Evolutionary conservation across 2,797 vertebrate species (phyloP).

Genomic region (Chelon labrosus): DNA sequence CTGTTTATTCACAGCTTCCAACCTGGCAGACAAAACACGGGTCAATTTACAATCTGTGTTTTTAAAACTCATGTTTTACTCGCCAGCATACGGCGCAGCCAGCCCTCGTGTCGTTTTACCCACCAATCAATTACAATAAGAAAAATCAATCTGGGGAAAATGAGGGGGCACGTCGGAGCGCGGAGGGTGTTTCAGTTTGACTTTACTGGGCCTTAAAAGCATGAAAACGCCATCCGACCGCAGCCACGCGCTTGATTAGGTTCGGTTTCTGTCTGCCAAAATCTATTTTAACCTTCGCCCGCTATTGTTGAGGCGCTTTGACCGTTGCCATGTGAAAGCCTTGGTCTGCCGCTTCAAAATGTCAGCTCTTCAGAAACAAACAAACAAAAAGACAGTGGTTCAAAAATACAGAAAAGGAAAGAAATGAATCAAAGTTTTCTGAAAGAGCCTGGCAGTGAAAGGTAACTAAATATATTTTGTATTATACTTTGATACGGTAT

Average conservation of each 20-base stretch:
- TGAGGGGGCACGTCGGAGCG: conserved; percentile 33
- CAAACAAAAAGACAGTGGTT: conserved; percentile 13
- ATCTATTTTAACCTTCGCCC: conserved; percentile 47
- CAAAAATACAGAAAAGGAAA: conserved; percentile 6
- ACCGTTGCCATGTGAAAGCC: conserved; percentile 37
- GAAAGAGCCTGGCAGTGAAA: background rate
- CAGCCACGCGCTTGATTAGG: conserved; percentile 37
- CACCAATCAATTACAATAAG: conserved; percentile 49
- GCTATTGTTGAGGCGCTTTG: conserved; percentile 46
- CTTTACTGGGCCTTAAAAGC: conserved; percentile 45
- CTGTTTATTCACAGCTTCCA: conserved; percentile 19
- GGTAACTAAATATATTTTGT: background rate
- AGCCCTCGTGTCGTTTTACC: conserved; percentile 30
- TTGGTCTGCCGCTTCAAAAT: conserved; percentile 39
- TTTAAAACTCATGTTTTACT: conserved; percentile 25
- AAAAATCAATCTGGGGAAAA: conserved; percentile 57
- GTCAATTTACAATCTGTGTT: conserved; percentile 30
- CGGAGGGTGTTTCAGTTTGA: conserved; percentile 40
- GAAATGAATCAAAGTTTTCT: conserved; percentile 8
- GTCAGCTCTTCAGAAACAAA: conserved; percentile 49
- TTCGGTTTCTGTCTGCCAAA: conserved; percentile 34
- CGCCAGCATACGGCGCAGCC: conserved; percentile 14
- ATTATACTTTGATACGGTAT: background rate
- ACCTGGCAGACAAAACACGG: conserved; percentile 25
- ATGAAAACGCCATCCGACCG: conserved; percentile 11